These are phyloP conservation scores for Turritopsis rubra DNA, from an alignment of 30 jellyfish, hydroid and myxozoan genomes.

Conservation along the genomic window DNA sequence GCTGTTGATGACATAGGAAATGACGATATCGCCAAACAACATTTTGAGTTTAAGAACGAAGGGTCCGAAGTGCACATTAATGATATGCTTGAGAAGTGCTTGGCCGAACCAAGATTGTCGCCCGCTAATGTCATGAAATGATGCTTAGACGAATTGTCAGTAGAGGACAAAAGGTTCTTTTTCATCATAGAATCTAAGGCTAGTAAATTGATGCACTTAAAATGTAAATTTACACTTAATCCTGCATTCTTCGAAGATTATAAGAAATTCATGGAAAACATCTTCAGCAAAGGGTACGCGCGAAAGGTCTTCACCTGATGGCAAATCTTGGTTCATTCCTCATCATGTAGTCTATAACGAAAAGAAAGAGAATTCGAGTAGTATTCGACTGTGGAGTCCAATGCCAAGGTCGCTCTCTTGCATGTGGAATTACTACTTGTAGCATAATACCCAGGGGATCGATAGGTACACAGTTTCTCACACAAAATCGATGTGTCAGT, in stretches of 20 bases:
- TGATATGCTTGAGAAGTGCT: conserved; percentile 2
- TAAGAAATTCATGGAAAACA: conserved; percentile 24
- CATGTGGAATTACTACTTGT: no score
- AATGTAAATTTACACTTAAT: background rate
- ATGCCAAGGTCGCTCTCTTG: conserved; percentile 41
- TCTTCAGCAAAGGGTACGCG: conserved; percentile 15
- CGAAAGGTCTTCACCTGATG: background rate
- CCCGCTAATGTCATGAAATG: background rate
- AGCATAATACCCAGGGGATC: no score
- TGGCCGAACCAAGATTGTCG: conserved; percentile 6
- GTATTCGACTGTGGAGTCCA: conserved; percentile 51
- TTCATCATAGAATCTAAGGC: background rate
- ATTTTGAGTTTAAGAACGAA: background rate
- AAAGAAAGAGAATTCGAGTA: conserved; percentile 39
- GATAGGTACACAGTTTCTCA: no score
- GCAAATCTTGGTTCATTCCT: conserved; percentile 58
- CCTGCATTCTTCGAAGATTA: background rate
- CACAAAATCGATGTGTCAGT: no score
- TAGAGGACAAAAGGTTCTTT: conserved; percentile 1
- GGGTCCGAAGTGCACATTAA: background rate
- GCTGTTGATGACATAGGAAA: conserved; percentile 17
- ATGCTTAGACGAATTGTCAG: conserved; percentile 1
- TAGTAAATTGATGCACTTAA: background rate
- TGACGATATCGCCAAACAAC: background rate
- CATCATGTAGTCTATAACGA: conserved; percentile 53